Base-by-base conservation (phyloP, 2,888 invertebrate genomes). In the Nysson spinosus region DNA sequence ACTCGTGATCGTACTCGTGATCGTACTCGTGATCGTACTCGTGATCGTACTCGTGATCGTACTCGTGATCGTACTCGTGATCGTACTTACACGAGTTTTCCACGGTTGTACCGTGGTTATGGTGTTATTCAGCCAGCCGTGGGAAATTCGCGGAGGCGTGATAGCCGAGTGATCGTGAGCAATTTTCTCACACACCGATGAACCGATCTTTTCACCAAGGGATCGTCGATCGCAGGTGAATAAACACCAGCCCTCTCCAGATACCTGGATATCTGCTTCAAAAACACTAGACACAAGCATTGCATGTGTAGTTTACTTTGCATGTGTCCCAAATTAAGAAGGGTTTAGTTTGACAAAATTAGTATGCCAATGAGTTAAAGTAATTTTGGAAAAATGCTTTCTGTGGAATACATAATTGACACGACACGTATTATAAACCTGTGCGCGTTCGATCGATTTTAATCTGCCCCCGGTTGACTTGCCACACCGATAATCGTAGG, bases 61-160 rank as follows among this genome's bases (percentile, higher is more conserved):
- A n/a, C n/a, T n/a, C 24, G 24, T 24, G 24, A 5, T 7, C 9
- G 5, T 1, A 24, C 24, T 5, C 24, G 24, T 24, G 6, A 7
- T 24, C 24, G 24, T 24, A 1, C 1, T 1, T 7, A 5, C 6
- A 24, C 24, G 24, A 24, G 6, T 7, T 5, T 7, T 24, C 5
- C 24, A 9, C 24, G 9, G 24, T 5, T 24, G 6, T 9, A 9
- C 24, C 24, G 9, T 5, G 24, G 24, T 7, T 24, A 24, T 24
- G 16, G 26, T 20, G 24, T 51, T 39, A 60, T 26, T 43, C 62
- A 73, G 24, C 52, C 56, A 62, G 55, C 63, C 75, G 71, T 75
- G 67, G 50, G 73, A 78, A 73, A 77, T 78, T 73, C 65, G 68
- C 55, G 63, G 71, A 69, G 73, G 67, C 63, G 61, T 64, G 69